Conservation (phyloP, 2,113 vertebrate species). For the Tragelaphus buxtoni region DNA sequence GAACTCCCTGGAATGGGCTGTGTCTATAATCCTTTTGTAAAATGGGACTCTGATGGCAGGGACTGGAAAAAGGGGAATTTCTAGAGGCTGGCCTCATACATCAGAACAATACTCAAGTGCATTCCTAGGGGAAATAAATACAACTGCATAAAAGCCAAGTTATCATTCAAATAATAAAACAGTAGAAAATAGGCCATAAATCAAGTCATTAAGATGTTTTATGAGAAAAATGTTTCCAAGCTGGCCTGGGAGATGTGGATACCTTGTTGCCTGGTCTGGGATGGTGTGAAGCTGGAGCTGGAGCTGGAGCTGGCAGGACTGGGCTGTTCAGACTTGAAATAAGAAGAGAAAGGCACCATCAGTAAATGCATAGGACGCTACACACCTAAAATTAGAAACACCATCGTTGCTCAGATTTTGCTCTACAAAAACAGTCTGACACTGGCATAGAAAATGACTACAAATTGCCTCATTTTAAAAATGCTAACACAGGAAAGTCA, state of each 20-base stretch:
- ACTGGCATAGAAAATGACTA: background rate
- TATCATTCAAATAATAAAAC: slow-evolving; percentile 66
- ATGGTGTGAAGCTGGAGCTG: slow-evolving; percentile 89
- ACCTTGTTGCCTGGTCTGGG: slow-evolving; percentile 96
- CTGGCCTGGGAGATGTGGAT: slow-evolving; percentile 61
- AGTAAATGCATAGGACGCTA: slow-evolving; percentile 1
- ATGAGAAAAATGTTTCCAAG: slow-evolving; percentile 23
- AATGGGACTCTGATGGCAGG: slow-evolving; percentile 37
- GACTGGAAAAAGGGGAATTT: slow-evolving; percentile 26
- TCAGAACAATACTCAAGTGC: slow-evolving; percentile 49
- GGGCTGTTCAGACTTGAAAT: slow-evolving; percentile 90
- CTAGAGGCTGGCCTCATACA: slow-evolving; percentile 23
- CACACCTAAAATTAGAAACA: background rate
- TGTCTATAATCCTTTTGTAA: slow-evolving; percentile 59
- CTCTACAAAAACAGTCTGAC: background rate
- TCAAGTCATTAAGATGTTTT: slow-evolving; percentile 59
- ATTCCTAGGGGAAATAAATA: slow-evolving; percentile 42
- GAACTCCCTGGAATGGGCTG: slow-evolving; percentile 48
- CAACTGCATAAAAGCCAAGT: slow-evolving; percentile 57
- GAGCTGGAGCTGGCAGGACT: slow-evolving; percentile 96
- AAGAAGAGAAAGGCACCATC: slow-evolving; percentile 43
- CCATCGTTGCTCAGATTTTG: background rate
- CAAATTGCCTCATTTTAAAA: background rate
- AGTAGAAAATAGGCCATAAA: slow-evolving; percentile 54
- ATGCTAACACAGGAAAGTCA: background rate